These are phyloP conservation scores for Microcebus jonahi DNA, from an alignment of 2,113 vertebrate genomes.

Conservation along the genomic window DNA sequence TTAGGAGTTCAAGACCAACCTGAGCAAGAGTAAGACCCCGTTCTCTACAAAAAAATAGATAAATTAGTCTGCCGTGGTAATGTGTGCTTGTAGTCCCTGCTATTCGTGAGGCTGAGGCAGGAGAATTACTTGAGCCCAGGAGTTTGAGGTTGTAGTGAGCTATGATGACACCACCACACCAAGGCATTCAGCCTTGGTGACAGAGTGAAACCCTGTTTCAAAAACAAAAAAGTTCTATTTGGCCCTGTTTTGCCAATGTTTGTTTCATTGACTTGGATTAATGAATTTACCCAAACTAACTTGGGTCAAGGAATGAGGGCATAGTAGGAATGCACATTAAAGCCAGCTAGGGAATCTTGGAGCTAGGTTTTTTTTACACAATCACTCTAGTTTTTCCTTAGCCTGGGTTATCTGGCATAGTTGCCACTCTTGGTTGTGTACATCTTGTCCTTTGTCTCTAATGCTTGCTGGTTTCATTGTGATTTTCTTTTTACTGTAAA, in stretches of 20 bases:
- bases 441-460: not conserved
- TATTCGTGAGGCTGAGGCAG: too few species aligned
- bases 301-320: not conserved
- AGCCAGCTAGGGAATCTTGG: not conserved
- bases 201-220: too few species aligned
- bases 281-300: not conserved
- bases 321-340: not conserved
- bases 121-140: too few species aligned
- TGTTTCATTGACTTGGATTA: not conserved
- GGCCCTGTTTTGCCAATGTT: not conserved
- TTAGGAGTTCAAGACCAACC: too few species aligned
- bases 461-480: not conserved
- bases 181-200: too few species aligned
- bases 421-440: not conserved
- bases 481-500: not conserved
- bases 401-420: not conserved
- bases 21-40: too few species aligned
- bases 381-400: not conserved
- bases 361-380: not conserved
- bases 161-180: too few species aligned
- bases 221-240: not conserved
- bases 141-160: too few species aligned
- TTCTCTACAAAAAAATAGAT: too few species aligned
- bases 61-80: too few species aligned
- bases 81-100: too few species aligned